Base-by-base conservation (phyloP, 2,888 invertebrate species). In the Watsonalla cultraria region DNA sequence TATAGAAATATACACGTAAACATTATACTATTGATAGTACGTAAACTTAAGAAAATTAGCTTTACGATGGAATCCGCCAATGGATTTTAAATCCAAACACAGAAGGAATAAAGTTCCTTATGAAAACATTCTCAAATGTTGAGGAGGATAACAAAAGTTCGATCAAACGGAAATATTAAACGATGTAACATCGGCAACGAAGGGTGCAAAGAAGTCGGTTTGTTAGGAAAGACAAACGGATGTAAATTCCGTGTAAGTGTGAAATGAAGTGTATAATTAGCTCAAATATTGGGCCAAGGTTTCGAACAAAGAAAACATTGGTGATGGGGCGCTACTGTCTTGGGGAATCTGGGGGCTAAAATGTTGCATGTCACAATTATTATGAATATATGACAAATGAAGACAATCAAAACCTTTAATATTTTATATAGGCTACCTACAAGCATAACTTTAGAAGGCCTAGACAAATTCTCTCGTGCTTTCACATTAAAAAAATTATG, bases 291-390 rank as follows among this genome's bases (percentile, higher is more conserved):
- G 86, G 81, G 63, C 72, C 68, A 76, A 67, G 74, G 76, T 67
- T 77, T 70, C 72, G 67, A 80, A 82, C 84, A 85, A 84, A 85
- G 84, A 84, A 84, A 82, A 82, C 80, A 81, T 65, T 65, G 76
- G 76, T 76, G 62, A 14, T 72, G 78, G 76, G 79, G 65, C 64
- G 57, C 66, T 60, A 74, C 69, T 70, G 74, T 81, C 78, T 81
- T 78, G 69, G 71, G 75, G 79, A 70, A 76, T 77, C 68, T 67
- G 70, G 62, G 34, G 46, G 42, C 2, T 82, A 84, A 79, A 65
- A 82, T 78, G 76, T 5, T 61, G 77, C 65, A 61, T 56, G 8
- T 5, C 7, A 37, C 7, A 37, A 37, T 7, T 37, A 37, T 37
- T 24, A 24, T 24, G 1, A 24, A 24, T 24, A 24, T 24, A 24